These are phyloP conservation scores for Mus spretus DNA, from an alignment of 2,797 vertebrate genomes.

Conservation along the genomic window DNA sequence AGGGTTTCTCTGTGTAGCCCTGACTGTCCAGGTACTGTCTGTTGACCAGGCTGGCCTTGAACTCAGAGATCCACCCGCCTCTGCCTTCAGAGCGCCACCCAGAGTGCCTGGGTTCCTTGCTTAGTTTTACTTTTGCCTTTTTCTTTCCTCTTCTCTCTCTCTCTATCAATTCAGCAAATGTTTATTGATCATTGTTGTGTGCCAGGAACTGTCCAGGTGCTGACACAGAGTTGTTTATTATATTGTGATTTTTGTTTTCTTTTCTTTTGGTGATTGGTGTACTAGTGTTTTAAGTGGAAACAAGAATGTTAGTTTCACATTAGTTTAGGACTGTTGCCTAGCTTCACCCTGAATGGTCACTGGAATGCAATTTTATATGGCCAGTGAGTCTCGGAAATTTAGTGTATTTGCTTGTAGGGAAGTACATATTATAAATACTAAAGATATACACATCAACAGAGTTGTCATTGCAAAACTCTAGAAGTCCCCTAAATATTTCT, in stretches of 20 bases:
- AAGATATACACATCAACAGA: background rate
- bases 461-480: slow-evolving; percentile 42
- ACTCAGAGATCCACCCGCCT: background rate
- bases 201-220: background rate
- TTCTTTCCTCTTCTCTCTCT: background rate
- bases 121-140: background rate
- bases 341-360: background rate
- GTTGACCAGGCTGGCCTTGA: background rate
- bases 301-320: slow-evolving; percentile 47
- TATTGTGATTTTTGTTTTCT: background rate
- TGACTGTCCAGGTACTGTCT: background rate
- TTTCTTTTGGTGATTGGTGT: background rate
- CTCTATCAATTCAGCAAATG: slow-evolving; percentile 23
- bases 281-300: background rate
- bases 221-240: background rate
- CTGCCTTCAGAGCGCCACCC: background rate
- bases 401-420: background rate
- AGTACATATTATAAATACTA: slow-evolving; percentile 10
- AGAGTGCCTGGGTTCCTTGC: background rate
- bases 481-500: background rate
- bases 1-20: background rate
- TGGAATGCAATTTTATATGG: slow-evolving; percentile 31
- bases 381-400: slow-evolving; percentile 28
- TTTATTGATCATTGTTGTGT: background rate
- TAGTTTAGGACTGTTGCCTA: slow-evolving; percentile 1